phyloP scores from a whole-genome alignment of 2,113 vertebrate species.

The Psilopsiagon aymara region DNA sequence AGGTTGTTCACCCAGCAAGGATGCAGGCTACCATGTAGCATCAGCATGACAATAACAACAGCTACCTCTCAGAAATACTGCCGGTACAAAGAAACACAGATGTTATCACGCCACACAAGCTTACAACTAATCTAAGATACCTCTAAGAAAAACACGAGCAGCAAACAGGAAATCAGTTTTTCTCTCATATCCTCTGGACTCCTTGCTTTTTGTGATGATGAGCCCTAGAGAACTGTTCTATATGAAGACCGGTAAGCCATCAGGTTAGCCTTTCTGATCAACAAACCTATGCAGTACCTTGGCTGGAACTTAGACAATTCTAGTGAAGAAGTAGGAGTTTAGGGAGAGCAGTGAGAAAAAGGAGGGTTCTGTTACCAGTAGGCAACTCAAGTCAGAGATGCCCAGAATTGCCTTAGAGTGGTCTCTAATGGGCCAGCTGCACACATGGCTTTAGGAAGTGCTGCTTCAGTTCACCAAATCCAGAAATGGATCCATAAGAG shows the following conservation, averaged over 20 bases:
- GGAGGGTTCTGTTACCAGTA: not conserved
- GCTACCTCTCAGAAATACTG: not conserved
- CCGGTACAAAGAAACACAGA: not conserved
- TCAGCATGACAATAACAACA: not conserved
- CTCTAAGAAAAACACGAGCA: not conserved
- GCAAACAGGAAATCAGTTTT: not conserved
- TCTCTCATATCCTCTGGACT: not conserved
- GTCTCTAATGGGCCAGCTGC: not conserved
- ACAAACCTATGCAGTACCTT: not conserved
- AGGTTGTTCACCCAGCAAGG: not conserved
- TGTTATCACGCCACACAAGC: not conserved
- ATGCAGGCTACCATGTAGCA: accelerated
- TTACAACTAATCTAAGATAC: not conserved
- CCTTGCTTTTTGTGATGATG: not conserved
- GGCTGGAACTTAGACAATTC: not conserved
- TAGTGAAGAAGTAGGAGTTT: not conserved
- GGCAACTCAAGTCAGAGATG: not conserved
- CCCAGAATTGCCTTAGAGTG: not conserved
- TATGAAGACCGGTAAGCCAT: not conserved
- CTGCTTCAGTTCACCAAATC: not conserved
- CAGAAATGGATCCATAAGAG: not conserved
- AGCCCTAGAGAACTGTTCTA: not conserved
- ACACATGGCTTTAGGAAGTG: not conserved
- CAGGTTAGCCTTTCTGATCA: not conserved
- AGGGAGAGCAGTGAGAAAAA: not conserved